Conservation (phyloP, 2,797 vertebrate genomes). For the Ciconia nigra region DNA sequence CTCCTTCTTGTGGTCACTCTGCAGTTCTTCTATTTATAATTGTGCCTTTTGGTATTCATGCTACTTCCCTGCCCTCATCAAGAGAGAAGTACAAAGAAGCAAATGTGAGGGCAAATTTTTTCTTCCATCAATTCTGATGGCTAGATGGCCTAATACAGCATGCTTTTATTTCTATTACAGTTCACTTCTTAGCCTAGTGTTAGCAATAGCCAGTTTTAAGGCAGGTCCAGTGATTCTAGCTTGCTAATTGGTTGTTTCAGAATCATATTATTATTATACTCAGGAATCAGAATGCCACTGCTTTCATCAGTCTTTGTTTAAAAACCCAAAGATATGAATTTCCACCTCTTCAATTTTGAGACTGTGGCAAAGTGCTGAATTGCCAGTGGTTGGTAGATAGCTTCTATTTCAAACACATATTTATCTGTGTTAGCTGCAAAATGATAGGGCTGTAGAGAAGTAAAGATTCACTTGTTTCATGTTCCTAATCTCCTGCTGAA, state of each 20-base stretch:
- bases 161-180: neutral
- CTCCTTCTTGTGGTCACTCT: neutral
- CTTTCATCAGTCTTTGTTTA: slow-evolving; percentile 28
- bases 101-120: neutral
- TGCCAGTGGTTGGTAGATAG: slow-evolving; percentile 54
- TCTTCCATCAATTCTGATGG: neutral
- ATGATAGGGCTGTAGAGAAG: slow-evolving; percentile 33
- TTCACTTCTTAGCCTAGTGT: neutral
- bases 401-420: slow-evolving; percentile 51
- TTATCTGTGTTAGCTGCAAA: slow-evolving; percentile 49
- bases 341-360: slow-evolving; percentile 21
- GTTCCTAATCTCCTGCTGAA: slow-evolving; percentile 24
- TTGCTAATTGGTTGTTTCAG: slow-evolving; percentile 43
- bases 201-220: neutral
- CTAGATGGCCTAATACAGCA: neutral
- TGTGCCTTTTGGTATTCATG: neutral
- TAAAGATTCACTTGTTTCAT: slow-evolving; percentile 28
- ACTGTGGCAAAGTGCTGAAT: neutral
- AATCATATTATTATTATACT: neutral
- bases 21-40: neutral
- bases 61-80: neutral
- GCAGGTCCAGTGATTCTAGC: neutral
- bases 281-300: neutral
- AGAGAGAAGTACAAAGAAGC: neutral
- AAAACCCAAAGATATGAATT: neutral